Base-by-base conservation (phyloP, 2,113 vertebrate genomes). In the Calyptommatus sinebrachiatus region DNA sequence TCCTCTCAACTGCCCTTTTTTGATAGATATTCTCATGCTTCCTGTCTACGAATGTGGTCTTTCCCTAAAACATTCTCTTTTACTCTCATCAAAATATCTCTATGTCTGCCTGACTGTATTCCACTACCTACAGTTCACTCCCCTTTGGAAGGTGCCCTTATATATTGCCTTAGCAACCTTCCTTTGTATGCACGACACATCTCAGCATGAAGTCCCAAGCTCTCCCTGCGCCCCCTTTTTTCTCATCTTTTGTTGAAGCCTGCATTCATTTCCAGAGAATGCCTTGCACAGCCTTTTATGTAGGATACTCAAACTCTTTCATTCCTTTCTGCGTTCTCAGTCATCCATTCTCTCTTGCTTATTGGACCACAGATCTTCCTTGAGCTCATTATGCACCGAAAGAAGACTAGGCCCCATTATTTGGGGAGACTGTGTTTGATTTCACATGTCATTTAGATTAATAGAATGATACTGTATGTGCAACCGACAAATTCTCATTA, bases 191-290 rank as follows among this genome's bases (percentile, higher is more conserved):
- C 70, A 0, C 71, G 78, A 63, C 67, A 78, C 81, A 71, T 76
- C 75, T 78, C 89, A 26, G 48, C 2, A 2, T 24, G 35, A 66
- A 90, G 83, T 41, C 83, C 5, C 1, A 12, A 0, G 0, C 70
- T 85, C 78, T 83, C 83, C 78, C 81, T 71, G 8, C 57, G 83
- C 78, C 79, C 88, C 88, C 83, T 89, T 88, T 84, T 90, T 79
- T 86, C 84, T 87, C 76, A 85, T 86, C 85, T 83, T 91, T 90
- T 91, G 90, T 91, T 77, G 73, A 84, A 89, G 86, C 79, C 79
- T 75, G 86, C 76, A 78, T 92, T 89, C 88, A 89, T 89, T 91
- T 90, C 89, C 90, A 92, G 89, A 92, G 89, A 29, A 87, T 90
- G 35, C 73, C 86, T 80, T 67, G 41, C 70, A 88, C 82, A 85